Conservation (phyloP, 2,113 vertebrate genomes). For the Crotophaga sulcirostris region DNA sequence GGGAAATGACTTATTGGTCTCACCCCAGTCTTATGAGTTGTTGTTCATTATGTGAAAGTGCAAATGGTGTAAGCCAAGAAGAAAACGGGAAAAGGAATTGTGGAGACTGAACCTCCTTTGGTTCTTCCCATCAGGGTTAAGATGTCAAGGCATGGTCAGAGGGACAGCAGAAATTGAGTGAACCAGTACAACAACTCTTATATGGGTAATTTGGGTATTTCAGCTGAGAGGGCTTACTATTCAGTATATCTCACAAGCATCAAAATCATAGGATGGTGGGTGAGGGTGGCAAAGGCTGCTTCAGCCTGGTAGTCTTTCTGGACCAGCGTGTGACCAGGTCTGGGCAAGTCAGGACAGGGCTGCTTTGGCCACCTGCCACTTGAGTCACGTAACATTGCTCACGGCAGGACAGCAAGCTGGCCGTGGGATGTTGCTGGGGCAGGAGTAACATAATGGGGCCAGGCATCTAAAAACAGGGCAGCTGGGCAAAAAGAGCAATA, state of each 20-base stretch:
- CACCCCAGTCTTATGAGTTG: not conserved
- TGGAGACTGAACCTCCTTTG: not conserved
- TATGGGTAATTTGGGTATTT: not conserved
- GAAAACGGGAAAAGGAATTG: not conserved
- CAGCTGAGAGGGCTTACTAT: not conserved
- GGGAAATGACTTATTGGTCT: not conserved
- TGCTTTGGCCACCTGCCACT: not conserved
- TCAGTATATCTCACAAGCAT: not conserved
- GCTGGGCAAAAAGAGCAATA: not conserved
- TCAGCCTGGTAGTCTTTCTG: not conserved
- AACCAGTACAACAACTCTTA: not conserved
- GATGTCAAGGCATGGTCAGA: not conserved
- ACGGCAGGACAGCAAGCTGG: not conserved
- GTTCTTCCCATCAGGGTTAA: not conserved
- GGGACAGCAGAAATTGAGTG: not conserved
- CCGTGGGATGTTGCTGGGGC: accelerated
- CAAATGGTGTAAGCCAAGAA: not conserved
- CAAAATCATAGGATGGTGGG: not conserved
- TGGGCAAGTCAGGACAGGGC: not conserved
- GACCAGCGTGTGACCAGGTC: not conserved
- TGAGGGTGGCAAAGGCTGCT: not conserved
- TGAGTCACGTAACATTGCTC: not conserved
- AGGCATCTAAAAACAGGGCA: not conserved
- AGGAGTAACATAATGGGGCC: not conserved
- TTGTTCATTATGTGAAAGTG: not conserved